A percentile compares a stretch with the other conserved stretches of the same genome.
Conservation (phyloP, 2,888 invertebrate species). For the Theretra japonica region DNA sequence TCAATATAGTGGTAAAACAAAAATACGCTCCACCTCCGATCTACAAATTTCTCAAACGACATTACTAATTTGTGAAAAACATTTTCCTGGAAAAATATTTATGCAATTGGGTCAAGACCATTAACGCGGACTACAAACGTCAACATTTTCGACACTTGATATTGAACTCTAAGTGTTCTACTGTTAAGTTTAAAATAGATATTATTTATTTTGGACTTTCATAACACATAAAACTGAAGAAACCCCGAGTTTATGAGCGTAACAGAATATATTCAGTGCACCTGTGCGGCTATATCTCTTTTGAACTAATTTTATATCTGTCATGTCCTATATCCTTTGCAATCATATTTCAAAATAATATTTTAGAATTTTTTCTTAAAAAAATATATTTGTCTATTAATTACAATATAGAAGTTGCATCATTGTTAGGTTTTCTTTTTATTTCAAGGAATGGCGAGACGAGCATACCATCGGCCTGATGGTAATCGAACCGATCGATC, state of each 20-base stretch:
- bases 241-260: constrained; percentile 9
- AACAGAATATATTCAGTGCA: constrained; percentile 8
- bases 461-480: too few species aligned
- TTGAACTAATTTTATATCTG: constrained; percentile 1
- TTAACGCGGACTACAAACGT: constrained; percentile 16
- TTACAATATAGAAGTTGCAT: too few species aligned
- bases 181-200: constrained; percentile 38
- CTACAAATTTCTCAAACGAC: neutral
- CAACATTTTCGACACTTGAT: constrained; percentile 28
- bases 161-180: constrained; percentile 37
- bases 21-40: too few species aligned
- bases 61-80: neutral
- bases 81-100: neutral
- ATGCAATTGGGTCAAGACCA: constrained; percentile 35
- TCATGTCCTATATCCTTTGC: neutral
- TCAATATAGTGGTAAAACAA: too few species aligned
- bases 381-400: too few species aligned
- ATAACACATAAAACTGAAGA: constrained; percentile 10
- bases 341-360: too few species aligned
- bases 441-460: too few species aligned
- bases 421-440: too few species aligned
- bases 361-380: too few species aligned
- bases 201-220: neutral
- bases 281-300: neutral
- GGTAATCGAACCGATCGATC: too few species aligned